Evolutionary conservation across 2,113 vertebrate genomes (phyloP).

Genomic region (Nothobranchius furzeri): DNA sequence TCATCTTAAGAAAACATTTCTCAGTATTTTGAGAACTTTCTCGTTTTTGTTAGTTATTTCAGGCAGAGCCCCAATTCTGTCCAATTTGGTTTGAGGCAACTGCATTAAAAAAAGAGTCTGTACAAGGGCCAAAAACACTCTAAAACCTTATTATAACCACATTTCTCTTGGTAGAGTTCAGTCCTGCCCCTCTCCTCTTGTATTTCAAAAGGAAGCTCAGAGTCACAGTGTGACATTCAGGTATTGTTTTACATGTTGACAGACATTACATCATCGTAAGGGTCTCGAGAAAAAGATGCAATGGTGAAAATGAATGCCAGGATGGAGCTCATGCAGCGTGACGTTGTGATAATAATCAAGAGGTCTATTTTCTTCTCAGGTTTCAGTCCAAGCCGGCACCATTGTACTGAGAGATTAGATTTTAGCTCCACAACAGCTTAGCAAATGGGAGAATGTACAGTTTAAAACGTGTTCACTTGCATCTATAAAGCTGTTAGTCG

Average conservation of each 20-base stretch:
- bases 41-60: background rate
- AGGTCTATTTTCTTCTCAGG: constrained; percentile 18
- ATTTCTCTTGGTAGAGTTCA: constrained; percentile 40
- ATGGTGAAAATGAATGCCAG: constrained; percentile 29
- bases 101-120: constrained; percentile 4
- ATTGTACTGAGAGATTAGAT: constrained; percentile 9
- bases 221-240: constrained; percentile 43
- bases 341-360: constrained; percentile 44
- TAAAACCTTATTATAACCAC: constrained; percentile 8
- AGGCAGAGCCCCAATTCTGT: background rate
- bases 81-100: constrained; percentile 15
- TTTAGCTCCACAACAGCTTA: constrained; percentile 11
- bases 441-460: background rate
- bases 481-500: constrained; percentile 13
- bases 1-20: background rate
- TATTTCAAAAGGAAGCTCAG: constrained; percentile 2
- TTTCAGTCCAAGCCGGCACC: constrained; percentile 22
- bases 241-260: constrained; percentile 56
- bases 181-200: constrained; percentile 26
- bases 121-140: constrained; percentile 10
- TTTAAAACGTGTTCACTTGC: constrained; percentile 4
- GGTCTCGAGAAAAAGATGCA: background rate
- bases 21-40: background rate
- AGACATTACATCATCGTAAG: constrained; percentile 56
- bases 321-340: constrained; percentile 1